Evolutionary conservation across 2,113 vertebrate species (phyloP).

Genomic region (Gambusia holbrooki): DNA sequence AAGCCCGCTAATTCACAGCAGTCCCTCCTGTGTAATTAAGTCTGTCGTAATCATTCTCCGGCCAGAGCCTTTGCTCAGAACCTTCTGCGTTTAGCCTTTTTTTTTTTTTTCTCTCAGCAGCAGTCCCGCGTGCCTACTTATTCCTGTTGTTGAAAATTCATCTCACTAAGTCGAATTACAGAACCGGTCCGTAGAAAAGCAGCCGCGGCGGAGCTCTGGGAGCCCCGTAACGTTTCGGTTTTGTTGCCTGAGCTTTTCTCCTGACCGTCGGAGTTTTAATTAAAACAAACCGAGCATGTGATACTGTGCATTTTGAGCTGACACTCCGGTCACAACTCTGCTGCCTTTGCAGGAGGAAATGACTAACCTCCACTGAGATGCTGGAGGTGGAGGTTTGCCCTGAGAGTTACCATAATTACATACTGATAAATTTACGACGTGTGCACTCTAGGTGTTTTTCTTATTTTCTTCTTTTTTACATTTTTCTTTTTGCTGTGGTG

Average conservation of each 20-base stretch:
- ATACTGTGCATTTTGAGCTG: conserved; percentile 48
- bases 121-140: conserved; percentile 55
- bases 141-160: conserved; percentile 25
- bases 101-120: conserved; percentile 14
- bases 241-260: conserved; percentile 18
- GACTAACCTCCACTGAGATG: conserved; percentile 37
- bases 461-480: neutral
- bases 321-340: conserved; percentile 40
- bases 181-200: conserved; percentile 23
- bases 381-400: conserved; percentile 25
- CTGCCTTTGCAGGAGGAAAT: conserved; percentile 60
- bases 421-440: conserved; percentile 75
- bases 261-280: conserved; percentile 63
- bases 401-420: conserved; percentile 71
- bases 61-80: conserved; percentile 35
- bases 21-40: conserved; percentile 55
- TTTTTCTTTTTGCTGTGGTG: conserved; percentile 53
- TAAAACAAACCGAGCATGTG: conserved; percentile 63
- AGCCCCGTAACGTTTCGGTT: conserved; percentile 26
- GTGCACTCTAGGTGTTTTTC: conserved; percentile 40
- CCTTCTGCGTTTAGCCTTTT: conserved; percentile 24
- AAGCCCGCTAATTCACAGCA: conserved; percentile 66
- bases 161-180: conserved; percentile 41
- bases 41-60: conserved; percentile 46
- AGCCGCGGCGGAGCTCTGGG: conserved; percentile 24